Conservation (phyloP, 2,113 vertebrate species). For the rat (Rattus norvegicus) region GRCr8 NC_086031.1:65923001-65923500, state of each 20-base stretch:
- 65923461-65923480: background rate
- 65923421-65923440: background rate
- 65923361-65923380: background rate
- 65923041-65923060: background rate
- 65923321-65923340: background rate
- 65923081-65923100: background rate
- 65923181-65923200: background rate
- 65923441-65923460: background rate
- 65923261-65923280: background rate
- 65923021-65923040: background rate
- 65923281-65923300: background rate
- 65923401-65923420: background rate
- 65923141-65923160: conserved; percentile 37
- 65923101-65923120: background rate
- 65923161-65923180: background rate
- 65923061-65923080: conserved; percentile 20
- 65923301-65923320: background rate
- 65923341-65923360: background rate
- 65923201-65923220: background rate
- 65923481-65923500: conserved; percentile 18
- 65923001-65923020: background rate
- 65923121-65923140: background rate
- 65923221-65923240: background rate
- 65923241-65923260: background rate
- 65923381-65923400: background rate